A percentile compares a stretch with the other conserved stretches of the same genome.
Conservation (phyloP, 1,140 invertebrate genomes). For the Anoplophora glabripennis region DNA sequence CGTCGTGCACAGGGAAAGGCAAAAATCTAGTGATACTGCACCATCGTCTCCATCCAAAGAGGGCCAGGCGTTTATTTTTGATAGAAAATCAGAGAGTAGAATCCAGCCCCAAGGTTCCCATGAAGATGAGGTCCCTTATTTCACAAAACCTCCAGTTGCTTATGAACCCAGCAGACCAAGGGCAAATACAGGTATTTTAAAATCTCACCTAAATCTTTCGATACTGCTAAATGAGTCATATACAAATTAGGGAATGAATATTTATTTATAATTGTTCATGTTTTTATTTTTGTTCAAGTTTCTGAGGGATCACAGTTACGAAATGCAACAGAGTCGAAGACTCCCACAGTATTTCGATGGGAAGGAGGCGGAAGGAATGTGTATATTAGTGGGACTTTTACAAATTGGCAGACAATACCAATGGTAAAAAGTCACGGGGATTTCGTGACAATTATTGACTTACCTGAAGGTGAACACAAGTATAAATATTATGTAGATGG, state of each 20-base stretch:
- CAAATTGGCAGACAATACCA: slow-evolving; percentile 93
- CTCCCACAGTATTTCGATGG: slow-evolving; percentile 97
- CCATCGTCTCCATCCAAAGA: slow-evolving; percentile 71
- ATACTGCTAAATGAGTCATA: neutral
- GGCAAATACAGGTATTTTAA: slow-evolving; percentile 59
- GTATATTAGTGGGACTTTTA: slow-evolving; percentile 92
- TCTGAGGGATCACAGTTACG: slow-evolving; percentile 46
- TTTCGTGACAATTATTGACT: slow-evolving; percentile 95
- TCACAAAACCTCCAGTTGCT: slow-evolving; percentile 58
- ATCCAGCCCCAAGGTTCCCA: slow-evolving; percentile 58
- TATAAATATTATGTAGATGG: slow-evolving; percentile 99
- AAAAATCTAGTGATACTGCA: slow-evolving; percentile 58
- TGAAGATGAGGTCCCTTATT: slow-evolving; percentile 79
- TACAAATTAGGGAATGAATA: neutral
- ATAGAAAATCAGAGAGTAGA: slow-evolving; percentile 68
- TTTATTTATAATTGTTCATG: neutral
- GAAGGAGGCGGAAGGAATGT: slow-evolving; percentile 95
- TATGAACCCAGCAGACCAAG: slow-evolving; percentile 58
- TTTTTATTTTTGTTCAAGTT: slow-evolving; percentile 44
- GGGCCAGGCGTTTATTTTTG: slow-evolving; percentile 81
- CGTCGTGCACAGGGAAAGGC: slow-evolving; percentile 63
- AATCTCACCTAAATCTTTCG: slow-evolving; percentile 51
- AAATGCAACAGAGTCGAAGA: slow-evolving; percentile 58
- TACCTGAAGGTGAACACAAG: slow-evolving; percentile 96
- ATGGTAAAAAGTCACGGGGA: slow-evolving; percentile 95